Base-by-base conservation (phyloP, 2,888 invertebrate species). In the Ophioninae sp. region DNA sequence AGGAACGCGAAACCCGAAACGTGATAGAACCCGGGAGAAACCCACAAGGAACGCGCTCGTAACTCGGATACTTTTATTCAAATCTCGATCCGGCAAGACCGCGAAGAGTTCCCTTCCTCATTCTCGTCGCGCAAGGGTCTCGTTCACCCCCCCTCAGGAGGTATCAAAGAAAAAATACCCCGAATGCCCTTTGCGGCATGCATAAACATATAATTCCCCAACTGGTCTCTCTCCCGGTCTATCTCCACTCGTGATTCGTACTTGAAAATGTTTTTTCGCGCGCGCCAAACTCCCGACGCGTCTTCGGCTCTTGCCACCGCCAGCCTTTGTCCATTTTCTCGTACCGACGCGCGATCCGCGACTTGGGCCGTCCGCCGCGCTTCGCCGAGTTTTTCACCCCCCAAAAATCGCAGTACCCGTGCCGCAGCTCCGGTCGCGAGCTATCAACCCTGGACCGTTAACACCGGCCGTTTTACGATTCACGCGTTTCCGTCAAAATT, bases 121-220 rank as follows among this genome's bases (percentile, higher is more conserved):
- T 79, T 20, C 86, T 85, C 50, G 13, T 50, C 50, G 13, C 82
- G 74, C 64, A 64, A 73, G 78, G 74, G 77, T 74, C 56, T 80
- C 73, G 74, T 78, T 68, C 81, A 85, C 85, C 10, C 17, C 50
- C 7, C 41, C 41, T 6, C 50, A 13, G 5, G 84, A 82, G 76
- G 83, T 92, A 92, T 93, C 93, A 93, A 93, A 93, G 92, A 92
- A 92, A 92, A 50, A 93, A 92, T 91, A 89, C 85, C 84, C 86
- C 84, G 90, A 91, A 90, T 88, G 88, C 90, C 78, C 89, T 90
- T 90, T 89, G 87, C 89, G 88, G 91, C 90, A 91, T 92, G 90
- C 92, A 92, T 93, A 93, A 87, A 85, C 84, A 86, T 87, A 81
- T 76, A 84, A 85, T 85, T 83, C 56, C 39, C 79, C 64, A 70